Evolutionary conservation across 2,888 invertebrate species (phyloP), one percentile per base, ranked within the genome.

Genomic region (Cataglyphis livida): DNA sequence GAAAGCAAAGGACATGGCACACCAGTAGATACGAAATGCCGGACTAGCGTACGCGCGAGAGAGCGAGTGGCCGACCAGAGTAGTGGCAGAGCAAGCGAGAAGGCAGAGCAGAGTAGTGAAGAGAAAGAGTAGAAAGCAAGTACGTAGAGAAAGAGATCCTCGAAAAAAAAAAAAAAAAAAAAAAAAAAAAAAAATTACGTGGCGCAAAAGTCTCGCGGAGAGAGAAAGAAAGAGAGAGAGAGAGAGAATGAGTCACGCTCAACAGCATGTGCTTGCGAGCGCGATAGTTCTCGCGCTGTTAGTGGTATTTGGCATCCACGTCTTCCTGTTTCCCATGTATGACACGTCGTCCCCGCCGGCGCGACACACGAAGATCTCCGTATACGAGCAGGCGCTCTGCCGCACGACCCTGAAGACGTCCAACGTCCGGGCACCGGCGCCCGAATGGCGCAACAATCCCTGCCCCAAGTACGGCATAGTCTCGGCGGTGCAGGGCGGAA

Each of bases 271-370:
- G 92, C 95, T 96, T 92, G 95, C 96, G 91, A 95, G 95, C 91
- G 96, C 95, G 85, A 96, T 96, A 90, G 94, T 96, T 87, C 95
- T 96, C 88, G 96, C 96, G 83, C 93, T 96, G 91, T 95, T 95
- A 92, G 95, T 96, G 89, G 96, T 96, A 90, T 95, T 95, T 85
- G 95, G 95, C 91, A 96, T 96, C 91, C 96, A 96, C 93, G 95
- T 96, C 89, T 96, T 96, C 94, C 94, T 96, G 78, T 96, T 96
- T 93, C 96, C 96, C 74, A 94, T 96, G 93, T 96, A 96, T 51
- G 51, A 51, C 93, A 94, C 94, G 84, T 95, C 95, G 85, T 94
- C 93, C 70, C 93, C 94, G 75, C 93, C 94, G 73, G 91, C 91
- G 59, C 91, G 93, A 48, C 91, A 90, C 66, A 95, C 95, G 83